Base-by-base conservation (phyloP, 2,888 invertebrate species). In the Caenorhabditis sinica region DNA sequence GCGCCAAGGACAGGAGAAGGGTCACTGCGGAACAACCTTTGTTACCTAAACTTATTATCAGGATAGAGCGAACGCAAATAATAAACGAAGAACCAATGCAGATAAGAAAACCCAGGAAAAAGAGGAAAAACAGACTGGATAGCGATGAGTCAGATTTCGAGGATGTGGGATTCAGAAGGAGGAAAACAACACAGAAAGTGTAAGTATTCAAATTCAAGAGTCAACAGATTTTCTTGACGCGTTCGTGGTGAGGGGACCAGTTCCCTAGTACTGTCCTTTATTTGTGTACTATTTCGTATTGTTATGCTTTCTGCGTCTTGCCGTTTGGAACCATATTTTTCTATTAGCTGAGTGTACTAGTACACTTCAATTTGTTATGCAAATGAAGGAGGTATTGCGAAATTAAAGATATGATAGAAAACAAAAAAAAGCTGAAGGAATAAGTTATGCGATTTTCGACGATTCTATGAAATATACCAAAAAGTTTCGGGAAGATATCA, bases 31-130 rank as follows among this genome's bases (percentile, higher is more conserved):
- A 61, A 4, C 33, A 69, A 51, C 76, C 86, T n/a, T 66, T 49
- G 17, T 45, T 89, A 15, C 89, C 89, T 13, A 88, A 86, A 45
- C 65, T 89, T 20, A 58, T 86, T 30, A 89, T 89, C 33, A 28
- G 73, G 49, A 36, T 86, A 5, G 72, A 80, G 6, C 51, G 56
- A n/a, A 33, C 75, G 49, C 58, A 45, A 25, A 68, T 20, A 0
- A 6, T 30, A 15, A 65, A 66, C 5, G 23, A 71, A 66, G 56
- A 66, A 28, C 58, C 58, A n/a, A 56, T 23, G 28, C 2, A 69
- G 20, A 68, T 28, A 15, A 74, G 71, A 53, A 51, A 28, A n/a
- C 15, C 30, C 23, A 28, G 58, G 17, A 74, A 79, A 45, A 51
- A 66, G 68, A 80, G 68, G 75, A 81, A 51, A 66, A 83, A 51